Evolutionary conservation across 2,113 vertebrate species (phyloP).

Genomic region (Athene cunicularia): DNA sequence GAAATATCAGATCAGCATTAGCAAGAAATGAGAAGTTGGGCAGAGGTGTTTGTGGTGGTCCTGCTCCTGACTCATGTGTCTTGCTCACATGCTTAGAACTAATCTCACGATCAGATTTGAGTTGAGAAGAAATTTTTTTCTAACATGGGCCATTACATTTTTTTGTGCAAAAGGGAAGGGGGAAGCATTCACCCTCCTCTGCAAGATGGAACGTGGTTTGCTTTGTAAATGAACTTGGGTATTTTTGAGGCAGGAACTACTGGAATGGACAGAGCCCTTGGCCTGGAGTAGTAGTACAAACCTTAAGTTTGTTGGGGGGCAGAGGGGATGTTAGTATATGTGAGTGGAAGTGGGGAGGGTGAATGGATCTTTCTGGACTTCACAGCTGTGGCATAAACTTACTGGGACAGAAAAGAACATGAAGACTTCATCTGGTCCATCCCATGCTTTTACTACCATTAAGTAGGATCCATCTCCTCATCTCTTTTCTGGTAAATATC

Average conservation of each 20-base stretch:
- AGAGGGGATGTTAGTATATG: background rate
- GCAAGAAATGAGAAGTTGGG: background rate
- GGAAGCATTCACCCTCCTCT: background rate
- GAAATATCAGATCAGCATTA: background rate
- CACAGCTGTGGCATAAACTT: background rate
- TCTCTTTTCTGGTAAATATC: background rate
- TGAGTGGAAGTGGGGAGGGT: background rate
- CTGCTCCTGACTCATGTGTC: background rate
- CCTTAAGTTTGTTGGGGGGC: background rate
- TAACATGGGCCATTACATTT: fast-evolving
- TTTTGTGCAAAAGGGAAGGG: background rate
- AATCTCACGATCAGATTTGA: background rate
- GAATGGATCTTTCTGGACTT: background rate
- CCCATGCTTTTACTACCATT: background rate
- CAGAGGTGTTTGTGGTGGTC: background rate
- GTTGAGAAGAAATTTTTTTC: background rate
- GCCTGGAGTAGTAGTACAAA: background rate
- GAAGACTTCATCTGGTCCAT: background rate
- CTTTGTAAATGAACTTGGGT: background rate
- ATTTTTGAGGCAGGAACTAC: background rate
- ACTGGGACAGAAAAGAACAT: background rate
- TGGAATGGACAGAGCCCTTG: background rate
- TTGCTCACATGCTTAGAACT: background rate
- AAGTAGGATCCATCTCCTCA: background rate
- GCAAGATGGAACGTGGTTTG: background rate